Conservation (phyloP, 2,113 vertebrate species). For the Antigone vipio region DNA sequence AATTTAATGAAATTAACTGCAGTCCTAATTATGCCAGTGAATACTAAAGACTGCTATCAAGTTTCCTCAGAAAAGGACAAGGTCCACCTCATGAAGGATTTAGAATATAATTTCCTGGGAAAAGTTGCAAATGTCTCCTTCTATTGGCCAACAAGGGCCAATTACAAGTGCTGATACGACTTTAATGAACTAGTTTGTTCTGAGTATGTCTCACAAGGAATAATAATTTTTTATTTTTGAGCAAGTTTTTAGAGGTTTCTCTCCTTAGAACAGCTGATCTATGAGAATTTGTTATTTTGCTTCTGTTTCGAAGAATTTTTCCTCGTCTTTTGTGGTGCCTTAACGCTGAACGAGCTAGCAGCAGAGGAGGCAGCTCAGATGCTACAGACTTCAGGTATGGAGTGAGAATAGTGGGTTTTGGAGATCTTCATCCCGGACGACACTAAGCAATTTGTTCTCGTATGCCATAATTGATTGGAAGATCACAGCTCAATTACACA, state of each 20-base stretch:
- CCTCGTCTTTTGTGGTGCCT: background rate
- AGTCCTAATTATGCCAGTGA: constrained; percentile 98
- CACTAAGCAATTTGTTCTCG: background rate
- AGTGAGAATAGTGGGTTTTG: background rate
- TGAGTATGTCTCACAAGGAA: constrained; percentile 72
- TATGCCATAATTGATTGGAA: background rate
- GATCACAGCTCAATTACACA: background rate
- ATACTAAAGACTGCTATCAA: constrained; percentile 97
- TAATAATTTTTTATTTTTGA: constrained; percentile 27
- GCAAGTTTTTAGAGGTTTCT: background rate
- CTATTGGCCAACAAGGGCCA: constrained; percentile 63
- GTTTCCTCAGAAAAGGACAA: constrained; percentile 89
- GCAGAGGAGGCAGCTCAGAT: background rate
- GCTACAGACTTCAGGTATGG: rapidly evolving
- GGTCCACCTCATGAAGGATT: constrained; percentile 85
- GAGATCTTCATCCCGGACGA: background rate
- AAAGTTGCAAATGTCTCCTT: constrained; percentile 80
- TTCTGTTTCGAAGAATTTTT: background rate
- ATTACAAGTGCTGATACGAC: constrained; percentile 54
- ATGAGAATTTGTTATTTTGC: background rate
- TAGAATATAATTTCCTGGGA: constrained; percentile 84
- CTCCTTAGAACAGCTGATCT: background rate
- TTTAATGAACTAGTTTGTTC: constrained; percentile 80
- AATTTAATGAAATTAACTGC: constrained; percentile 99
- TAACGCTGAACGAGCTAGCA: rapidly evolving